These are phyloP conservation scores for Heteromyza rotundicornis DNA, from an alignment of 2,888 invertebrate genomes.

Conservation along the genomic window DNA sequence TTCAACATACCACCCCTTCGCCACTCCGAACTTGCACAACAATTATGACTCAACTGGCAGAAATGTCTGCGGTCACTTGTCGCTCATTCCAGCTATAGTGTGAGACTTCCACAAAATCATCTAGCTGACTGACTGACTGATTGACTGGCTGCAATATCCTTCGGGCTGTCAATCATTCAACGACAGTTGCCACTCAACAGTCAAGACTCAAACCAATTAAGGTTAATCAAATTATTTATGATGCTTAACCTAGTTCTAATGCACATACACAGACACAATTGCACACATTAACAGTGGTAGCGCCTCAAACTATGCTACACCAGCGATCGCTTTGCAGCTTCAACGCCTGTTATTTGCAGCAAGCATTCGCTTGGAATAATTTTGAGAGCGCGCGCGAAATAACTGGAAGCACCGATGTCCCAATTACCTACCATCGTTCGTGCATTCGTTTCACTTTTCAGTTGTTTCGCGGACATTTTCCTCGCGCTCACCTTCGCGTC, in stretches of 20 bases:
- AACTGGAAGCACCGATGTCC: no score
- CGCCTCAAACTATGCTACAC: constrained; percentile 6
- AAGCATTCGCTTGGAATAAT: neutral
- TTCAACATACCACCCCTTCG: no score
- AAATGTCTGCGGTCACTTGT: constrained; percentile 1
- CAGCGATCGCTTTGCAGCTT: neutral
- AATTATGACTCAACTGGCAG: neutral
- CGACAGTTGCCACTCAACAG: neutral
- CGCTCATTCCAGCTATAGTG: neutral
- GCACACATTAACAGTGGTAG: neutral
- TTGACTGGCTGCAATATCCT: neutral
- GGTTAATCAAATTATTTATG: constrained; percentile 59
- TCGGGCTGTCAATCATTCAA: neutral
- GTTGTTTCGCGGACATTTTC: neutral
- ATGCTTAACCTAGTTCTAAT: constrained; percentile 51
- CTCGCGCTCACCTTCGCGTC: neutral
- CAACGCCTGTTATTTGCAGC: neutral
- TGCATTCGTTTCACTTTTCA: neutral
- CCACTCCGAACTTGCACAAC: no score
- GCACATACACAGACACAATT: neutral
- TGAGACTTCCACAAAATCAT: neutral
- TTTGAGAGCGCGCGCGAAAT: neutral
- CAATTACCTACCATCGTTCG: neutral
- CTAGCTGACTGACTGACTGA: no score
- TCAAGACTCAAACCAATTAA: constrained; percentile 52